Conservation (phyloP, 2,888 invertebrate species). For the Leuctra nigra region DNA sequence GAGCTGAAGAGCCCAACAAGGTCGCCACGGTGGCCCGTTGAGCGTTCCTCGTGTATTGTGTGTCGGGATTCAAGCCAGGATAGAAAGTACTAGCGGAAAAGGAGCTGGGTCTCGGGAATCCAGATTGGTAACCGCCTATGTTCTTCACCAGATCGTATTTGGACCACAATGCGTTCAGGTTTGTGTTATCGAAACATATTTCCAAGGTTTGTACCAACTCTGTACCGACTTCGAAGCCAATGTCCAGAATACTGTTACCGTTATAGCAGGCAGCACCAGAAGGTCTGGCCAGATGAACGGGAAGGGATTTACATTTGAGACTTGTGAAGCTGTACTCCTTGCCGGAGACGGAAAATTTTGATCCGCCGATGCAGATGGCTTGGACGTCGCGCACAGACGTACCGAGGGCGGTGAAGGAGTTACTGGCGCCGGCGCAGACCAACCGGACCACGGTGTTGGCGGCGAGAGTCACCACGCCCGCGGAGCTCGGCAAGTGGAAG, state of each 20-base stretch:
- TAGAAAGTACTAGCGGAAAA: constrained; percentile 25
- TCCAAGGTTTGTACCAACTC: constrained; percentile 18
- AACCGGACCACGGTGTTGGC: too few species aligned
- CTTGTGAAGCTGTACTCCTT: neutral
- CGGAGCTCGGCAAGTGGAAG: too few species aligned
- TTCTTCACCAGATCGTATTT: constrained; percentile 5
- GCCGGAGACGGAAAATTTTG: constrained; percentile 28
- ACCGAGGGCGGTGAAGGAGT: constrained; percentile 10
- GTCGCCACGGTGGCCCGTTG: constrained; percentile 25
- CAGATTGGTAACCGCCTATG: constrained; percentile 20
- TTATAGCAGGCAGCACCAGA: neutral
- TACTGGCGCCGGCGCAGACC: constrained; percentile 19
- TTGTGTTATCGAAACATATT: constrained; percentile 25
- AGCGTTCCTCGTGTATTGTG: constrained; percentile 13
- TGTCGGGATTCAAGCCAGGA: constrained; percentile 14
- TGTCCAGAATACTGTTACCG: constrained; percentile 3
- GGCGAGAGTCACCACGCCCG: too few species aligned
- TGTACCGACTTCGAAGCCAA: constrained; percentile 19
- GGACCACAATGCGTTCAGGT: constrained; percentile 20
- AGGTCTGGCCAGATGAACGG: neutral
- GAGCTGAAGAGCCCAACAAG: constrained; percentile 28
- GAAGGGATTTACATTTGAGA: constrained; percentile 1
- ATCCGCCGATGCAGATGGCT: constrained; percentile 32
- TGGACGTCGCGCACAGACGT: too few species aligned
- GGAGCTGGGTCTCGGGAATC: constrained; percentile 18